These are phyloP conservation scores for Gerris buenoi DNA, from an alignment of 1,140 invertebrate genomes.

Conservation along the genomic window DNA sequence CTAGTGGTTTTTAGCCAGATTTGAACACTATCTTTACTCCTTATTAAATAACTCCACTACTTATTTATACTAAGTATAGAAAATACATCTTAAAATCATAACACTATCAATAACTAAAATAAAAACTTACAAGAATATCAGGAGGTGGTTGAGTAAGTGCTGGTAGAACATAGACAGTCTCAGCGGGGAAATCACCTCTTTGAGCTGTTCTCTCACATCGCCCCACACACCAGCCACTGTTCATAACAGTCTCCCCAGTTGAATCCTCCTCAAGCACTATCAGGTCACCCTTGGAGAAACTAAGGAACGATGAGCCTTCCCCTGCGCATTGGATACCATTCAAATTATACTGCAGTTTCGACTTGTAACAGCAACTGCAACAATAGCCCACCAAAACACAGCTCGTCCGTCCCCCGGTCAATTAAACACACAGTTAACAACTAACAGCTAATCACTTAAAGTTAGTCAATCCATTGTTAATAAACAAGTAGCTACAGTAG, in stretches of 20 bases:
- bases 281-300: constrained; percentile 87
- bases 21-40: too few relatives aligned
- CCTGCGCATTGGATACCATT: constrained; percentile 37
- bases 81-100: too few relatives aligned
- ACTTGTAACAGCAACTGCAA: not conserved
- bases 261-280: constrained; percentile 87
- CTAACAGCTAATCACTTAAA: too few relatives aligned
- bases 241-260: constrained; percentile 82
- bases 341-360: not conserved
- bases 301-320: constrained; percentile 77
- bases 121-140: constrained; percentile 56
- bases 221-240: constrained; percentile 87
- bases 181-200: constrained; percentile 88
- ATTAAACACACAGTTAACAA: too few relatives aligned
- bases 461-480: too few relatives aligned
- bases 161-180: constrained; percentile 92
- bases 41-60: too few relatives aligned
- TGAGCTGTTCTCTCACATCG: constrained; percentile 72
- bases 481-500: too few relatives aligned
- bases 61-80: too few relatives aligned
- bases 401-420: too few relatives aligned
- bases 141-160: constrained; percentile 81
- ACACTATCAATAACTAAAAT: not conserved
- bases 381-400: not conserved
- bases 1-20: too few relatives aligned